phyloP scores from a whole-genome alignment of 2,797 vertebrate genomes.

The Geotria australis region DNA sequence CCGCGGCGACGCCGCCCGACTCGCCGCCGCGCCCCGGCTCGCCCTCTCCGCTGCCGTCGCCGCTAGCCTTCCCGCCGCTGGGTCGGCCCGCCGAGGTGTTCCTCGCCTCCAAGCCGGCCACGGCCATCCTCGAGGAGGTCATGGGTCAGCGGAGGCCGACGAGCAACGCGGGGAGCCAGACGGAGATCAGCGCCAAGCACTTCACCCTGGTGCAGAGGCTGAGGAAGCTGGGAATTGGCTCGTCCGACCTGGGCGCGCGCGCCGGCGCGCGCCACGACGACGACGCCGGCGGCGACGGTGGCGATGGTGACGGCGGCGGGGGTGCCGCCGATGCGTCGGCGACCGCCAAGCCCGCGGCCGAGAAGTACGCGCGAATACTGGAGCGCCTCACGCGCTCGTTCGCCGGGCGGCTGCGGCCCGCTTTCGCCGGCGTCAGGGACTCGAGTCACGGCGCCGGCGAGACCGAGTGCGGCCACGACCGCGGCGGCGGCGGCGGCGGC shows the following conservation, averaged over 20 bases:
- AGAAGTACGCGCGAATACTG: too few relatives aligned
- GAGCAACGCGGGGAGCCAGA: neutral
- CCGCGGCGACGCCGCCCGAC: neutral
- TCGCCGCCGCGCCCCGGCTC: neutral
- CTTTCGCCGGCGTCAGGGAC: too few relatives aligned
- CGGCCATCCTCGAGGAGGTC: conserved; percentile 67
- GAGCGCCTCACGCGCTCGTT: too few relatives aligned
- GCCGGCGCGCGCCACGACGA: neutral
- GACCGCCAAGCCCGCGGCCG: too few relatives aligned
- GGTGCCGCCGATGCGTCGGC: too few relatives aligned
- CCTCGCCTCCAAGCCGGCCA: conserved; percentile 76
- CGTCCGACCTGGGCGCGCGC: neutral
- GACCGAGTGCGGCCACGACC: too few relatives aligned
- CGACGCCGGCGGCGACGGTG: too few relatives aligned
- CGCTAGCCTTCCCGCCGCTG: neutral
- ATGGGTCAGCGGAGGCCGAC: conserved; percentile 7
- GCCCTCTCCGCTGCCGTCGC: neutral
- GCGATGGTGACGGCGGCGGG: too few relatives aligned
- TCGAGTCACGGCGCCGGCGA: too few relatives aligned
- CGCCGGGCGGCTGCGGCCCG: too few relatives aligned
- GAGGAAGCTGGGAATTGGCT: neutral
- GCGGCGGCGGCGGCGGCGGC: too few relatives aligned
- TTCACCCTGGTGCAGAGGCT: neutral
- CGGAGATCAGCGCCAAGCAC: neutral
- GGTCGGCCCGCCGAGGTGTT: conserved; percentile 31